These are phyloP conservation scores for Luscinia luscinia DNA, from an alignment of 2,797 vertebrate genomes.

Conservation along the genomic window DNA sequence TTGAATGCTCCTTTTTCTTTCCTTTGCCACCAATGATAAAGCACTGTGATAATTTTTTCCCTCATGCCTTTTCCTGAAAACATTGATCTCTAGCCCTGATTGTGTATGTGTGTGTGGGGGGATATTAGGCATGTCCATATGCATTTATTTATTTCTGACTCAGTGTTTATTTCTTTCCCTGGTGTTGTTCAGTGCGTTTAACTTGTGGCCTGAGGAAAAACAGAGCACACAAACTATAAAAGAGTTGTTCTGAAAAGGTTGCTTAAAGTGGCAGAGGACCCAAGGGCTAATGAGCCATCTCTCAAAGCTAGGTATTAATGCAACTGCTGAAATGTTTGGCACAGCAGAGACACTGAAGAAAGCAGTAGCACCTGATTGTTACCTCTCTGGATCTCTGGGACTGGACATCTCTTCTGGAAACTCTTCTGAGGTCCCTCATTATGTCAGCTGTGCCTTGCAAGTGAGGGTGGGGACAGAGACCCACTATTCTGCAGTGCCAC, in stretches of 20 bases:
- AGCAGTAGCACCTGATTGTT: background rate
- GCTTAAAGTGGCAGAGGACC: conserved; percentile 10
- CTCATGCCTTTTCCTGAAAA: conserved; percentile 1
- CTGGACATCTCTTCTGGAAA: background rate
- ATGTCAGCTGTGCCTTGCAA: background rate
- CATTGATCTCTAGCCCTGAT: conserved; percentile 9
- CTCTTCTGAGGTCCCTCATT: background rate
- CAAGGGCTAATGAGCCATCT: conserved; percentile 29
- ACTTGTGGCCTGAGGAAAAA: conserved; percentile 29
- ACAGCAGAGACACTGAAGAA: background rate
- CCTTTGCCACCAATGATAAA: conserved; percentile 2
- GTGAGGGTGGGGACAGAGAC: background rate
- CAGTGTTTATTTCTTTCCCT: background rate
- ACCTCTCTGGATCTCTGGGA: background rate
- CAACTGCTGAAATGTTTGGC: background rate
- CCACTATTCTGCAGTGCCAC: rapidly evolving
- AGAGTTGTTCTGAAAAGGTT: conserved; percentile 29
- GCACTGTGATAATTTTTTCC: conserved; percentile 21
- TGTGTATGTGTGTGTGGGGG: background rate
- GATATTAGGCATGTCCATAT: background rate
- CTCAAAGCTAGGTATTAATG: conserved; percentile 21
- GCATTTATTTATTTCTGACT: background rate
- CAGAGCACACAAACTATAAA: conserved; percentile 22
- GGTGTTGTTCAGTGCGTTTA: background rate
- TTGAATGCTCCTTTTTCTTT: conserved; percentile 34